Base-by-base conservation (phyloP, 1,140 invertebrate genomes). In the Drosophila seguyi region DNA sequence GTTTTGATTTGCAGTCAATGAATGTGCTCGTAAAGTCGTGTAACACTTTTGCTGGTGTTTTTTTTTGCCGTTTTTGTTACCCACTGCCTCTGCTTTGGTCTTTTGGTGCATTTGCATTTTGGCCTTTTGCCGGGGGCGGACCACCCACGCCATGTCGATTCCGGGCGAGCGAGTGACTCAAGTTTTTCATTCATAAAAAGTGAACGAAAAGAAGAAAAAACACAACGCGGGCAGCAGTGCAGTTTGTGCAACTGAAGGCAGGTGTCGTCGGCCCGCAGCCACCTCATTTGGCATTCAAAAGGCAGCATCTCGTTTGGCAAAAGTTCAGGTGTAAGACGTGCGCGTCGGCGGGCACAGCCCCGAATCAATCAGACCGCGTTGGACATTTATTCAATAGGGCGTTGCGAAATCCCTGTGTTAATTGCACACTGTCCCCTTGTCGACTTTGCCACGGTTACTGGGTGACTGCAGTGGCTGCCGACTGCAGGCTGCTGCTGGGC, bases 1-100 rank as follows among this genome's bases (percentile, higher is more conserved):
- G 83, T 88, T 88, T 83, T 86, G 84, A 87, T 87, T 88, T 83
- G 60, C 80, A 87, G 80, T 88, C 84, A 84, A 88, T 87, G 84
- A 84, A 87, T 83, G 83, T 48, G 79, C 79, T 83, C 75, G 84
- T 88, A 80, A 77, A 88, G 79, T 87, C 85, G 83, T 87, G 83
- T 60, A 88, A 88, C 80, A 84, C 67, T 75, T 68, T 85, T 82
- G 52, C 52, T 48, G 36, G 29, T 52, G 61, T 72, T 82, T 62
- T 63, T 63, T 25, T 66, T 31, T 18, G 58, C 74, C 59, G 67
- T 20, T 53, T 66, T 73, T 66, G 79, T 52, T 69, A 67, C 66
- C 66, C 66, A 69, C 62, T 45, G 74, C 67, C 38, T 38, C 68
- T 39, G 61, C 55, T 66, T 69, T 83, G 75, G 57, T 45, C 55